phyloP scores from a whole-genome alignment of 2,797 vertebrate genomes.

The Neosalanx taihuensis region DNA sequence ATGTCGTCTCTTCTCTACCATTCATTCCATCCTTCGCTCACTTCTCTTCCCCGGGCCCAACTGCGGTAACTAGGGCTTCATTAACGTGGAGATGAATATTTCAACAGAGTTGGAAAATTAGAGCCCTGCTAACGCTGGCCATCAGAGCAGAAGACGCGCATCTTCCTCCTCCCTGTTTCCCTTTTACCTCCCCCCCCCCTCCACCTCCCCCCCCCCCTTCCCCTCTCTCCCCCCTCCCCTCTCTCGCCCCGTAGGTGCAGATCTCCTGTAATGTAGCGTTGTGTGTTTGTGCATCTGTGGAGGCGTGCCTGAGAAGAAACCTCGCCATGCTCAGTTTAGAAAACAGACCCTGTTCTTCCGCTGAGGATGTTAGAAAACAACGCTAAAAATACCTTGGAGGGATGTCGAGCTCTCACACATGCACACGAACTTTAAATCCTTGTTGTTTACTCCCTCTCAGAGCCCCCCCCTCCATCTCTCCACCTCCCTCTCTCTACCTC shows the following conservation, averaged over 20 bases:
- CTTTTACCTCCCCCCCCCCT: slow-evolving; percentile 2
- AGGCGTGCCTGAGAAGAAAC: slow-evolving; percentile 38
- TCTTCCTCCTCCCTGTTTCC: neutral
- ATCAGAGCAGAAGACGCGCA: slow-evolving; percentile 41
- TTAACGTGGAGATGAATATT: slow-evolving; percentile 63
- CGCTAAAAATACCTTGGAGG: slow-evolving; percentile 62
- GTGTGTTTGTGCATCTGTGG: slow-evolving; percentile 29
- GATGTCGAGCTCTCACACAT: slow-evolving; percentile 44
- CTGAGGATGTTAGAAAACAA: slow-evolving; percentile 44
- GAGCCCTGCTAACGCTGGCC: slow-evolving; percentile 33
- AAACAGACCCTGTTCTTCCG: slow-evolving; percentile 32
- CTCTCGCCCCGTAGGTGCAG: too few relatives aligned
- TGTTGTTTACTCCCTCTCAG: too few relatives aligned
- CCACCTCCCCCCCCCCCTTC: neutral
- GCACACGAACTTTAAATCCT: slow-evolving; percentile 35
- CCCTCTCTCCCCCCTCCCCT: slow-evolving; percentile 1
- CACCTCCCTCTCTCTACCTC: too few relatives aligned
- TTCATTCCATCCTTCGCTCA: slow-evolving; percentile 12
- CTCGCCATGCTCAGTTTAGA: slow-evolving; percentile 32
- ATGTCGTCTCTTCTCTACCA: too few relatives aligned
- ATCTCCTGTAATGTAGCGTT: too few relatives aligned
- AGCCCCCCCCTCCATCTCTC: too few relatives aligned
- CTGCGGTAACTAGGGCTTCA: slow-evolving; percentile 41
- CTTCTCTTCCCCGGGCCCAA: neutral
- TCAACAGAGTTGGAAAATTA: slow-evolving; percentile 56